Conservation (phyloP, 2,113 vertebrate species). For the Numida meleagris region DNA sequence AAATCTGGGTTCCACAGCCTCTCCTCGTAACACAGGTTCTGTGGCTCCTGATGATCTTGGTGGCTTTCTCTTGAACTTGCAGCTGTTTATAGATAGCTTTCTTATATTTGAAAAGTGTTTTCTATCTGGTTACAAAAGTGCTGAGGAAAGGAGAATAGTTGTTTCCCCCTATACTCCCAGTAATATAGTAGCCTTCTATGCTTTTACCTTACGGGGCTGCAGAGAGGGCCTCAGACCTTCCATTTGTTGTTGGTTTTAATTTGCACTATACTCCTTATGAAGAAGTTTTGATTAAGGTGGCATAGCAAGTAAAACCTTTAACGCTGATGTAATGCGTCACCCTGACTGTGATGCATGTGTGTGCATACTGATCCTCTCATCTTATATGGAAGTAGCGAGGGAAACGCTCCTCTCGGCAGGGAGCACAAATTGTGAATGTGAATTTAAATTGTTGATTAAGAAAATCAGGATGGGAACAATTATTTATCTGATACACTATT, state of each 20-base stretch:
- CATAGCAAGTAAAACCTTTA: background rate
- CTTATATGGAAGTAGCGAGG: background rate
- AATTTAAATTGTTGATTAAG: background rate
- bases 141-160: background rate
- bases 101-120: background rate
- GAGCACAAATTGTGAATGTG: background rate
- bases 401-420: background rate
- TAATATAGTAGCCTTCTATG: background rate
- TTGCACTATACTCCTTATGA: background rate
- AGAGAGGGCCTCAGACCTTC: background rate
- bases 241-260: background rate
- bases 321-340: background rate
- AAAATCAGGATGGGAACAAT: background rate
- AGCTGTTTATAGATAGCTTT: background rate
- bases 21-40: background rate
- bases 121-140: background rate
- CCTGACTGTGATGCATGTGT: rapidly evolving
- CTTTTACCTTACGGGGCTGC: background rate
- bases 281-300: background rate
- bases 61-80: background rate
- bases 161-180: background rate
- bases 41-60: rapidly evolving
- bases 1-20: background rate
- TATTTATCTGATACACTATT: background rate
- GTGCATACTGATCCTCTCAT: background rate